Evolutionary conservation across 37 sponge, comb jelly and placozoan species (phyloP), one percentile per base, ranked within the genome.

Genomic region (Beroe forskalii): DNA sequence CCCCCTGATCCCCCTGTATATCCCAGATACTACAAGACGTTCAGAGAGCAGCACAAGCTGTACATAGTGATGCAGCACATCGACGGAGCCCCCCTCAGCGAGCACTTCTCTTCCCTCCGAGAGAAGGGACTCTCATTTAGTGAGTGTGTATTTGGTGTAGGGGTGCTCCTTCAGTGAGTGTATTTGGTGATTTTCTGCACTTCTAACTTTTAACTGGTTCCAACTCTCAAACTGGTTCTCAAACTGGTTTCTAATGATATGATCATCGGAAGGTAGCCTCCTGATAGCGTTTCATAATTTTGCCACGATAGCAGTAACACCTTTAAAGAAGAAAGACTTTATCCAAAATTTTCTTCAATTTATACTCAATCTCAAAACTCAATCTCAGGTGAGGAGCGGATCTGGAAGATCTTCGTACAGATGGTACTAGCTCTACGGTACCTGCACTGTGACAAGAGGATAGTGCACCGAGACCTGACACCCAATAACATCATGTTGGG

Each of bases 51-150:
- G 31, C 63, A 63, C 62, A 94, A 92, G 76, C 83, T 96, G 42
- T 96, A 96, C 91, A 95, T 96, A 32, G 93, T 95, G 62, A 96
- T 96, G 97, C 93, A 95, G 92, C 76, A 94, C 38, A 61, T 96
- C 12, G 97, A 96, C 67, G 97, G 97, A 1, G 94, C 97, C 32
- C 93, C 91, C 25, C 93, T 96, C 14, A 91, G 64, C 67, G 95
- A 95, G 60, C 93, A 93, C 91, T 92, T 94, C 39, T 91, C 62
- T 37, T 94, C 94, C 0, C 90, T 94, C 67, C 61, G 90, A 40
- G 97, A 96, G 80, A 96, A 96, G 91, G 76, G 91, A 12, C 43
- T 67, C 67, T 90, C 67, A 17, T 96, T 96, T 80, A 91, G 86
- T 28, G n/a, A n/a, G n/a, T n/a, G n/a, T n/a, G n/a, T n/a, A n/a